phyloP scores from a whole-genome alignment of 2,888 invertebrate species.

The Drosophila dives region DNA sequence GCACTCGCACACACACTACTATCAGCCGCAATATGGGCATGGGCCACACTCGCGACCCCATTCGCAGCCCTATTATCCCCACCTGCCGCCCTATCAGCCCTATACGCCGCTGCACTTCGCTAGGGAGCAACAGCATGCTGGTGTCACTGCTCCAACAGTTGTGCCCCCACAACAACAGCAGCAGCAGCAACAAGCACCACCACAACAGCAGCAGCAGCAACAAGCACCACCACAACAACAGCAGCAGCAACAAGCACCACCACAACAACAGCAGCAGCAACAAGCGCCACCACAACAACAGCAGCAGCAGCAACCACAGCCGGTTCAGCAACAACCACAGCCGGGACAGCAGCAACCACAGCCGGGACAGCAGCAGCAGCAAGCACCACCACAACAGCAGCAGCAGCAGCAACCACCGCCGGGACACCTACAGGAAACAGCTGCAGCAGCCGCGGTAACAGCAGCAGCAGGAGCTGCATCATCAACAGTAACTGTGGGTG shows the following conservation, averaged over 20 bases:
- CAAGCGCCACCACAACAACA: constrained; percentile 24
- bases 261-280: constrained; percentile 12
- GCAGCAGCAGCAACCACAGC: constrained; percentile 33
- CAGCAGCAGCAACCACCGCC: constrained; percentile 49
- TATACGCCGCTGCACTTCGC: constrained; percentile 58
- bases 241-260: constrained; percentile 31
- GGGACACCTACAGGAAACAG: constrained; percentile 66
- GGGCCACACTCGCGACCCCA: constrained; percentile 81
- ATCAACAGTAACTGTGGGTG: constrained; percentile 41
- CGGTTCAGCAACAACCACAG: constrained; percentile 15
- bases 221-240: constrained; percentile 25
- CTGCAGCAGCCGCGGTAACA: constrained; percentile 45
- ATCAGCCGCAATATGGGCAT: constrained; percentile 84
- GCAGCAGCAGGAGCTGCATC: constrained; percentile 26
- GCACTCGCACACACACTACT: constrained; percentile 83
- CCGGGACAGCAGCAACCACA: no score
- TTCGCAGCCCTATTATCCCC: constrained; percentile 83
- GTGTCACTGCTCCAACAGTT: constrained; percentile 80
- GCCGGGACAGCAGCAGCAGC: constrained; percentile 25
- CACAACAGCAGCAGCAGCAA: constrained; percentile 66
- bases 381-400: constrained; percentile 32
- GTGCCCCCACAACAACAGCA: constrained; percentile 51
- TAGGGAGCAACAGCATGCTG: constrained; percentile 40
- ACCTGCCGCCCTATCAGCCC: constrained; percentile 84
- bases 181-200: constrained; percentile 54